Evolutionary conservation across 2,797 vertebrate genomes (phyloP).

Genomic region (Notolabrus celidotus): DNA sequence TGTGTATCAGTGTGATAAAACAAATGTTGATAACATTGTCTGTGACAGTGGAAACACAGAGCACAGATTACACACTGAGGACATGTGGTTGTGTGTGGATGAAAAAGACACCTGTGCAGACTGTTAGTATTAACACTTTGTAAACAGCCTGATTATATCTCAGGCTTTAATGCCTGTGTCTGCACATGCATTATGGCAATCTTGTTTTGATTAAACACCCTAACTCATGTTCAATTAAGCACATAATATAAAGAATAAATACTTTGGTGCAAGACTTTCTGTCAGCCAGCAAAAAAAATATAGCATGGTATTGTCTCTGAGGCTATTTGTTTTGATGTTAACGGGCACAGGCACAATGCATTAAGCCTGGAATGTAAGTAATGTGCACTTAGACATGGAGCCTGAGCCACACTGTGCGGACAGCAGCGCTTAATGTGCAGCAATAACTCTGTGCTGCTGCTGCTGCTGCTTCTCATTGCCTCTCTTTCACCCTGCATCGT

Average conservation of each 20-base stretch:
- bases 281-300: conserved; percentile 37
- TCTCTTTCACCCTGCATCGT: conserved; percentile 45
- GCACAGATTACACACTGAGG: conserved; percentile 33
- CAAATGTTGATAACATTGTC: too few relatives aligned
- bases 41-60: not conserved
- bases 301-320: conserved; percentile 50
- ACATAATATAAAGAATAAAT: conserved; percentile 42
- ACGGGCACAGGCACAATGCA: conserved; percentile 70
- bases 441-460: conserved; percentile 68
- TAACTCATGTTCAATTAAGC: conserved; percentile 41
- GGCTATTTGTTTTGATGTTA: conserved; percentile 75
- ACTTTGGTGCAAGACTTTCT: conserved; percentile 30
- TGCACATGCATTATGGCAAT: conserved; percentile 46
- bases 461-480: conserved; percentile 55
- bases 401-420: conserved; percentile 56
- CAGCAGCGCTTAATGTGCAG: conserved; percentile 71
- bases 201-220: conserved; percentile 36
- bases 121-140: conserved; percentile 60
- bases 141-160: conserved; percentile 53
- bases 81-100: conserved; percentile 40
- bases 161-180: conserved; percentile 40
- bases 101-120: conserved; percentile 44
- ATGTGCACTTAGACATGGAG: conserved; percentile 78
- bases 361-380: conserved; percentile 80
- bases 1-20: too few relatives aligned